Evolutionary conservation across 2,888 invertebrate species (phyloP).

Genomic region (Auanema freiburgensis): DNA sequence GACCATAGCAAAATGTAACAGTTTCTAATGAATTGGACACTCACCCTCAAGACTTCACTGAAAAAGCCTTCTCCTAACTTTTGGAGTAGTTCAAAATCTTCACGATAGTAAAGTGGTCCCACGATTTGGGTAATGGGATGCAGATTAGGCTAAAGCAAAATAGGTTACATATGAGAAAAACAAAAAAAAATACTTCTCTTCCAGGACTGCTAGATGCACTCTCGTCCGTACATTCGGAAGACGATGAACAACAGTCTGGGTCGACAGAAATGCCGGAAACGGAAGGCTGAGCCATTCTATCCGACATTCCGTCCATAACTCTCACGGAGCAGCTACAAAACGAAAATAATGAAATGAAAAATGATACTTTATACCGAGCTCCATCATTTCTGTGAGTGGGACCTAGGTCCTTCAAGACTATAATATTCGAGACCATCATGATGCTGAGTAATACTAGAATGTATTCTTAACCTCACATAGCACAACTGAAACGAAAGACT

Average conservation of each 20-base stretch:
- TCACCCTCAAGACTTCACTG: constrained; percentile 95
- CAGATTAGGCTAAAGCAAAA: constrained; percentile 2
- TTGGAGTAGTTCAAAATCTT: constrained; percentile 84
- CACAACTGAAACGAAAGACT: no score
- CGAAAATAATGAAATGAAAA: background rate
- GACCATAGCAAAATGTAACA: background rate
- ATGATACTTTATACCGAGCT: constrained; percentile 7
- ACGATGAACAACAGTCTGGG: constrained; percentile 1
- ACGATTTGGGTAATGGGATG: constrained; percentile 75
- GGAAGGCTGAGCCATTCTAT: constrained; percentile 28
- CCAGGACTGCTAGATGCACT: constrained; percentile 12
- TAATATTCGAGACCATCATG: constrained; percentile 22
- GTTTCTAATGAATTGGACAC: constrained; percentile 47
- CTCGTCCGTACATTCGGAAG: background rate
- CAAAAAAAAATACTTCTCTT: constrained; percentile 5
- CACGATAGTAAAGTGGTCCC: constrained; percentile 84
- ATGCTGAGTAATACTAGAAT: constrained; percentile 2
- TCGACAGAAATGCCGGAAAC: background rate
- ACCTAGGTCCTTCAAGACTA: constrained; percentile 12
- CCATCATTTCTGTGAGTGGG: constrained; percentile 13
- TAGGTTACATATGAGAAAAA: background rate
- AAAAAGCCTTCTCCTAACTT: constrained; percentile 94
- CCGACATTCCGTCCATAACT: constrained; percentile 23
- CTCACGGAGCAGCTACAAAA: constrained; percentile 22
- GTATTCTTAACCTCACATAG: no score